phyloP scores from a whole-genome alignment of 1,140 invertebrate genomes.

The Pseudachorutes palmiensis region DNA sequence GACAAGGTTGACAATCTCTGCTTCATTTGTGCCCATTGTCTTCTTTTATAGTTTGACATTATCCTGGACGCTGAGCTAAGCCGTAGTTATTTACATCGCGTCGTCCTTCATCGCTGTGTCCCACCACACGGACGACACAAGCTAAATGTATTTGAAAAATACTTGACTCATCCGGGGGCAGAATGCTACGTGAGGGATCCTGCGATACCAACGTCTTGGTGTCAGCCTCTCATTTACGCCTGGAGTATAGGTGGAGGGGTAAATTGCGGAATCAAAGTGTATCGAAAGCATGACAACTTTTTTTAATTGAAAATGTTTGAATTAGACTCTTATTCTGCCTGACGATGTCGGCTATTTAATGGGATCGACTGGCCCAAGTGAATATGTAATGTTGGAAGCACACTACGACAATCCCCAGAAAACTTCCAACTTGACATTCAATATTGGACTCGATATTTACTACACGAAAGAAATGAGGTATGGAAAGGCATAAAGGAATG shows the following conservation, averaged over 20 bases:
- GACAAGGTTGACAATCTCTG: neutral
- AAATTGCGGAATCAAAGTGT: neutral
- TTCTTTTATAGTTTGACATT: neutral
- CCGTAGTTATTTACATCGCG: conserved; percentile 2
- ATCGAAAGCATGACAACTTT: conserved; percentile 37
- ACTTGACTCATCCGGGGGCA: neutral
- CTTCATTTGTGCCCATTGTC: neutral
- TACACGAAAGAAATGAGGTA: conserved; percentile 8
- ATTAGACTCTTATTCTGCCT: neutral
- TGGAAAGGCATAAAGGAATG: neutral
- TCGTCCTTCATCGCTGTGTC: neutral
- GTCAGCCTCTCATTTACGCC: neutral
- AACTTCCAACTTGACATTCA: neutral
- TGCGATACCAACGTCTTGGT: neutral
- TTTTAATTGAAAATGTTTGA: conserved; percentile 16
- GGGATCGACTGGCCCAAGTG: no score
- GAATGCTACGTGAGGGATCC: conserved; percentile 2
- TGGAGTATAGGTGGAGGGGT: conserved; percentile 17
- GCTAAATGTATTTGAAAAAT: neutral
- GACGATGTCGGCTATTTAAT: conserved; percentile 15
- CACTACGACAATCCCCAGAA: conserved; percentile 16
- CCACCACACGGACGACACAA: neutral
- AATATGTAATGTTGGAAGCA: conserved; percentile 15
- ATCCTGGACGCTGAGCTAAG: neutral
- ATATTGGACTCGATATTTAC: neutral